These are phyloP conservation scores for Anisognathus igniventris DNA, from an alignment of 2,797 vertebrate genomes.

Conservation along the genomic window DNA sequence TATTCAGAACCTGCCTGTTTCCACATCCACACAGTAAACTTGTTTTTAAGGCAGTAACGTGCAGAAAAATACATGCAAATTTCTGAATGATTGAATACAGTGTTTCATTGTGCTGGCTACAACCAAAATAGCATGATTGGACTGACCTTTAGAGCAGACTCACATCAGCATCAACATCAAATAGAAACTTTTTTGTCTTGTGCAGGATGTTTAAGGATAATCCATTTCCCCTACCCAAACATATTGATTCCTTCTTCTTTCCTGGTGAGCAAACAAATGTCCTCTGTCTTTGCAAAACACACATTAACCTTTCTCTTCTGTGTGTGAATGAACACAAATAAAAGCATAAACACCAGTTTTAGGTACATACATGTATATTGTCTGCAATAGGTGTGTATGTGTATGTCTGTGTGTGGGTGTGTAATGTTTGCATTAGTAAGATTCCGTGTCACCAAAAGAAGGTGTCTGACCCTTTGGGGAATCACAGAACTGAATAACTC, in stretches of 20 bases:
- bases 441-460: background rate
- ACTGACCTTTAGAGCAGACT: background rate
- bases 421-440: background rate
- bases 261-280: background rate
- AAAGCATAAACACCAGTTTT: background rate
- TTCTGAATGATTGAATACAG: background rate
- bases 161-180: background rate
- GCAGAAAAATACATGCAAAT: background rate
- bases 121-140: background rate
- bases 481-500: background rate
- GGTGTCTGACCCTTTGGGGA: background rate
- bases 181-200: background rate
- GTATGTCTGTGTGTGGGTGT: rapidly evolving
- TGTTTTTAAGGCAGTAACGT: background rate
- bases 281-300: background rate
- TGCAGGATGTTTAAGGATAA: background rate
- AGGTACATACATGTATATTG: background rate
- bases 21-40: background rate
- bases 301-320: background rate
- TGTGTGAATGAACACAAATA: background rate
- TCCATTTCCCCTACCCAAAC: background rate
- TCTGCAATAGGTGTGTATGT: background rate
- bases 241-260: background rate
- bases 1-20: background rate
- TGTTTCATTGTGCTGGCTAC: background rate